phyloP scores from a whole-genome alignment of 2,888 invertebrate species.

The Falcaria lacertinaria region DNA sequence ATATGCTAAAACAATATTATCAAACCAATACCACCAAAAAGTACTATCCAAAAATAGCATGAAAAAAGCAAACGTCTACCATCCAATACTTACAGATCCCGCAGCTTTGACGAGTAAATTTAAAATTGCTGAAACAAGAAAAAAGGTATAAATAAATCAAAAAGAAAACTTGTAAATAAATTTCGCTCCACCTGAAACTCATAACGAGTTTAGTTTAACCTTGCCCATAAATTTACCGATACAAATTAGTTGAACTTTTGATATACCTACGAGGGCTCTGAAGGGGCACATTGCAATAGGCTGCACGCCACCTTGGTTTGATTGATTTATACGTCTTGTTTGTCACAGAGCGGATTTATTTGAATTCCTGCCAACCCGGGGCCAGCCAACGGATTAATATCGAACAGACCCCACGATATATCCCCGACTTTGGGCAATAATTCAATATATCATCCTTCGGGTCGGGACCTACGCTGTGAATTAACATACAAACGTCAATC shows the following conservation, averaged over 20 bases:
- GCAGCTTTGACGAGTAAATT: constrained; percentile 13
- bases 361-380: constrained; percentile 75
- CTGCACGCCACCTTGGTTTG: constrained; percentile 74
- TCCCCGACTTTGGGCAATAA: constrained; percentile 75
- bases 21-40: too few species aligned
- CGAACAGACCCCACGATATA: constrained; percentile 69
- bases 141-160: constrained; percentile 53
- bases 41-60: neutral
- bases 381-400: constrained; percentile 76
- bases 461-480: constrained; percentile 71
- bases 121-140: constrained; percentile 15
- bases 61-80: neutral
- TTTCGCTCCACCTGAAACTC: constrained; percentile 57
- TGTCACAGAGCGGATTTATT: constrained; percentile 78
- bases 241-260: constrained; percentile 67
- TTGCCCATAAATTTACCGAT: constrained; percentile 71
- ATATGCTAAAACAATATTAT: too few species aligned
- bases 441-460: constrained; percentile 77
- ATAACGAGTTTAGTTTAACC: constrained; percentile 74
- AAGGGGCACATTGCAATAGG: constrained; percentile 63
- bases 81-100: neutral
- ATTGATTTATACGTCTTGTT: constrained; percentile 81
- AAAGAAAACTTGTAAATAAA: constrained; percentile 56
- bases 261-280: constrained; percentile 34
- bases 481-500: constrained; percentile 80